Conservation (phyloP, 2,888 invertebrate genomes). For the Anthophora plumipes region DNA sequence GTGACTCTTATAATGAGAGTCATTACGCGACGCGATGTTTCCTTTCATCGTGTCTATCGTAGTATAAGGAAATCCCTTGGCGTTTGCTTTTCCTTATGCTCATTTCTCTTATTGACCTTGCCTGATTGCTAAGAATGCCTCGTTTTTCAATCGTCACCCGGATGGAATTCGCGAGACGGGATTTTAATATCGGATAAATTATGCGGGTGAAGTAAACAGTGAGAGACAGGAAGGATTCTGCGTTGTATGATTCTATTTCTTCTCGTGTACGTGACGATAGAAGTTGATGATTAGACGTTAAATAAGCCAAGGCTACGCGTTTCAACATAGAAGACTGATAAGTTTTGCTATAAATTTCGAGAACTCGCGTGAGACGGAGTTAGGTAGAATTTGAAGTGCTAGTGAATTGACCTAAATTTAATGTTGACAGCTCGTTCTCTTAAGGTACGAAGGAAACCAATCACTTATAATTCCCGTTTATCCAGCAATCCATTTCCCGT, state of each 20-base stretch:
- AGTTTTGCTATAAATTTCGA: no score
- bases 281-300: no score
- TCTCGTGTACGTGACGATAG: no score
- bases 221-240: neutral
- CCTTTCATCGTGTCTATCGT: slow-evolving; percentile 35
- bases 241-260: neutral
- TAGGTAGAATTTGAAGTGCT: neutral
- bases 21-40: slow-evolving; percentile 48
- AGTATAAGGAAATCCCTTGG: neutral
- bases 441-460: slow-evolving; percentile 2
- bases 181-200: slow-evolving; percentile 5
- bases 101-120: slow-evolving; percentile 11
- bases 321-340: no score
- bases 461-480: slow-evolving; percentile 44
- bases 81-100: slow-evolving; percentile 7
- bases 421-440: slow-evolving; percentile 6
- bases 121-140: neutral
- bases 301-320: no score
- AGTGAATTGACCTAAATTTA: neutral
- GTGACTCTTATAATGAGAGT: slow-evolving; percentile 59
- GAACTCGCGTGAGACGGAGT: no score
- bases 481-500: slow-evolving; percentile 52
- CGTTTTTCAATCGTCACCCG: neutral
- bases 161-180: slow-evolving; percentile 5
- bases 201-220: neutral